Percentiles rank a stretch among this genome's conserved stretches.
These are phyloP conservation scores for Spinus olivaceus DNA, from an alignment of 2,797 vertebrate genomes.

Conservation along the genomic window DNA sequence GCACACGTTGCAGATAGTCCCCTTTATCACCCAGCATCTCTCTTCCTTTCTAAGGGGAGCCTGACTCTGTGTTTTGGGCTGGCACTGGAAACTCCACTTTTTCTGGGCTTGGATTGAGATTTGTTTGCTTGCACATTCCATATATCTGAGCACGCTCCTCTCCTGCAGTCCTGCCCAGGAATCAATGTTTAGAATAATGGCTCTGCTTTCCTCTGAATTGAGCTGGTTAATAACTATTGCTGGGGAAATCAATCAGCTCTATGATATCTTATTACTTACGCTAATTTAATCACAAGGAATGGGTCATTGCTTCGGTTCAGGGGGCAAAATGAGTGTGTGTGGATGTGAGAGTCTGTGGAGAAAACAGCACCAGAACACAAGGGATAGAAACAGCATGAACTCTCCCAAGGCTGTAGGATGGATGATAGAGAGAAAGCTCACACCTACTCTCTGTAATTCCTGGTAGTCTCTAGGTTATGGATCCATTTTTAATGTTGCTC, in stretches of 20 bases:
- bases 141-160: slow-evolving; percentile 55
- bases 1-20: neutral
- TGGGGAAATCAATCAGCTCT: slow-evolving; percentile 92
- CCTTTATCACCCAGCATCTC: neutral
- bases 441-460: neutral
- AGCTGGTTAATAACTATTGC: slow-evolving; percentile 92
- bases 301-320: slow-evolving; percentile 87
- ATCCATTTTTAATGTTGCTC: neutral
- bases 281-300: slow-evolving; percentile 97
- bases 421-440: neutral
- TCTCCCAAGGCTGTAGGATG: neutral
- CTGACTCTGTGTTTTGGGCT: neutral
- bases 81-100: neutral
- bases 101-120: neutral
- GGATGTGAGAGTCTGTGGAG: neutral
- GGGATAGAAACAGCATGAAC: neutral
- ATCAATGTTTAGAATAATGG: slow-evolving; percentile 95
- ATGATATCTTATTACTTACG: slow-evolving; percentile 98
- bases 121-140: slow-evolving; percentile 50
- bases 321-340: slow-evolving; percentile 70
- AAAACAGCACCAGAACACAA: neutral
- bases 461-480: neutral
- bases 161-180: slow-evolving; percentile 71
- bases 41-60: neutral
- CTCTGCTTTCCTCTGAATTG: slow-evolving; percentile 84